Percentiles rank a stretch among this genome's conserved stretches.
Evolutionary conservation across 1,140 invertebrate genomes (phyloP).

Genomic region (Drosophila lacertosa): DNA sequence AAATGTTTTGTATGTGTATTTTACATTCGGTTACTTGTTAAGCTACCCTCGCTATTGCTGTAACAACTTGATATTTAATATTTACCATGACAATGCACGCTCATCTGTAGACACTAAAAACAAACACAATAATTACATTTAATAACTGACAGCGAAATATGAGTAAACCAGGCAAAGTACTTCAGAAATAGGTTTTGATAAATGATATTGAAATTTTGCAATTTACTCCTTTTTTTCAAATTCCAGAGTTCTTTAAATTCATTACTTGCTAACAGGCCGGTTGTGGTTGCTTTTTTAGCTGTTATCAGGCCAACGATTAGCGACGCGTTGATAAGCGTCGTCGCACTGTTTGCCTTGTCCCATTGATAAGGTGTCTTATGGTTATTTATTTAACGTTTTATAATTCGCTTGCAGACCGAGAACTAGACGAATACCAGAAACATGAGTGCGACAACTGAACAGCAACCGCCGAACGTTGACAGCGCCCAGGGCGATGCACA

Average conservation of each 20-base stretch:
- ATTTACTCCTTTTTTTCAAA: background rate
- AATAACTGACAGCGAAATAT: background rate
- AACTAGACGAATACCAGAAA: conserved; percentile 39
- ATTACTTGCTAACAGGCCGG: no score
- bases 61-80: background rate
- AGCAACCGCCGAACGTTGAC: conserved; percentile 46
- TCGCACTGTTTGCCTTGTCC: conserved; percentile 6
- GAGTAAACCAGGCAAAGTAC: conserved; percentile 1
- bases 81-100: conserved; percentile 10
- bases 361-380: conserved; percentile 43
- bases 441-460: conserved; percentile 63
- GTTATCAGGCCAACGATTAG: conserved; percentile 16
- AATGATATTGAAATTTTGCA: background rate
- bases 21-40: background rate
- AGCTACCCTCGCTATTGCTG: background rate
- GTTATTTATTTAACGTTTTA: background rate
- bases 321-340: conserved; percentile 2
- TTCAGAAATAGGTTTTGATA: conserved; percentile 3
- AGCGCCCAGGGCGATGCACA: conserved; percentile 44
- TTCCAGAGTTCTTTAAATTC: background rate
- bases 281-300: no score
- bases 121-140: background rate
- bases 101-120: background rate
- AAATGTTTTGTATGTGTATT: no score
- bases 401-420: conserved; percentile 36